Base-by-base conservation (phyloP, 2,888 invertebrate species). In the Leptopilina syphax region DNA sequence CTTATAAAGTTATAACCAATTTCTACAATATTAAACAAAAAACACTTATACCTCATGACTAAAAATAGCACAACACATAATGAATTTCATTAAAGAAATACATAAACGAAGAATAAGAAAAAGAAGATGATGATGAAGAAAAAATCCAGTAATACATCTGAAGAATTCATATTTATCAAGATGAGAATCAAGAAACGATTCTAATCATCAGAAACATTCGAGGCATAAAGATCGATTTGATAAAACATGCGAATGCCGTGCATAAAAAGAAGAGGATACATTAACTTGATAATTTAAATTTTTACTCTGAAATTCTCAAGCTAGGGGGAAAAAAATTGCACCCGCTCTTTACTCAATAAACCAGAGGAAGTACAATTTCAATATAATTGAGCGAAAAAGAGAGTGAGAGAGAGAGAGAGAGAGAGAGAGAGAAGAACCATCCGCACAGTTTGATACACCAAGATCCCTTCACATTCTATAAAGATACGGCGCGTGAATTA, bases 221-320 rank as follows among this genome's bases (percentile, higher is more conserved):
- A 73, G 27, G 70, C 70, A 73, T 73, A 50, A 73, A 73, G 70
- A 73, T 73, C 27, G 9, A 73, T 57, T 9, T 27, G 70, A 73
- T 73, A 73, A 54, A 27, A 13, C 27, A 9, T 9, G 34, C 54
- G 54, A 57, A 54, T 57, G 70, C 54, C 70, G 27, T 73, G 50
- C 27, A 27, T 10, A 50, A 50, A 67, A 63, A 67, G 57, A 27
- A 34, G 34, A 57, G 70, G 34, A 73, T 54, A 27, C n/a, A 54
- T n/a, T 27, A 54, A 50, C 54, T 73, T 73, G 27, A 54, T 73
- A 57, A 73, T 73, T 73, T 73, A 6, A 57, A 73, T 54, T 73
- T 50, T 73, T 34, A 13, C 70, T 13, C 70, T 73, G 70, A 73
- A 73, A 57, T 73, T 73, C 50, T 57, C 34, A 27, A 73, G 68